phyloP scores from a whole-genome alignment of 2,888 invertebrate species.

The Cryptophagus acutangulus region DNA sequence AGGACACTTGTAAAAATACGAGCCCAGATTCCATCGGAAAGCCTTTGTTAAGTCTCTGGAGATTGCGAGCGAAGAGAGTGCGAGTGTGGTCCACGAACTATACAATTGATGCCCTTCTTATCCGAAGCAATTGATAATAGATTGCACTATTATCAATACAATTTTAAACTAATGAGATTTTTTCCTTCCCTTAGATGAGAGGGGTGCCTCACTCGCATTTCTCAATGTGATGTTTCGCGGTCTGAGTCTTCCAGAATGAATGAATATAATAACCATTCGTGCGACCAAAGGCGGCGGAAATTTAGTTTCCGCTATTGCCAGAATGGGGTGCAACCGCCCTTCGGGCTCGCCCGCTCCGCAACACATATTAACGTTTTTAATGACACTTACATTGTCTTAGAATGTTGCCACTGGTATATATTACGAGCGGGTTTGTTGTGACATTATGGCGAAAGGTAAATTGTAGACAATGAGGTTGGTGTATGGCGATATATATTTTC shows the following conservation, averaged over 20 bases:
- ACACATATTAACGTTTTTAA: slow-evolving; percentile 29
- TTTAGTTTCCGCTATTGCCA: slow-evolving; percentile 42
- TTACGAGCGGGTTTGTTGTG: background rate
- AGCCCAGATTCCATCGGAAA: slow-evolving; percentile 28
- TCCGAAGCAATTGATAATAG: too few species aligned
- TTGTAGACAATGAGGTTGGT: slow-evolving; percentile 6
- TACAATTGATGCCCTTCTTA: slow-evolving; percentile 1
- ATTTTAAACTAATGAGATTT: too few species aligned
- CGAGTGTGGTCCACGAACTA: background rate
- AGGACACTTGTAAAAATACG: slow-evolving; percentile 17
- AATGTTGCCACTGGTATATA: slow-evolving; percentile 4
- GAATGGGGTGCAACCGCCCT: slow-evolving; percentile 26
- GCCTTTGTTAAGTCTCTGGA: slow-evolving; percentile 26
- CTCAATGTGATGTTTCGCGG: slow-evolving; percentile 2
- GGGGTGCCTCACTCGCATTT: too few species aligned
- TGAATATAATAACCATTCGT: slow-evolving; percentile 43
- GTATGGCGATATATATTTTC: slow-evolving; percentile 6
- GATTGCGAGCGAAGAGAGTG: slow-evolving; percentile 13
- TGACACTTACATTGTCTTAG: slow-evolving; percentile 24
- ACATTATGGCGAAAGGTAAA: slow-evolving; percentile 7
- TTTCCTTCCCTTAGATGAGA: too few species aligned
- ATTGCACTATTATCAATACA: too few species aligned
- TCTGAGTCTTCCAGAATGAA: slow-evolving; percentile 31
- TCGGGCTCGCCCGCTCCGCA: slow-evolving; percentile 16
- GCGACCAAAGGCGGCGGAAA: slow-evolving; percentile 41